phyloP scores from a whole-genome alignment of 2,113 vertebrate genomes.

The Lophotis ruficrista region DNA sequence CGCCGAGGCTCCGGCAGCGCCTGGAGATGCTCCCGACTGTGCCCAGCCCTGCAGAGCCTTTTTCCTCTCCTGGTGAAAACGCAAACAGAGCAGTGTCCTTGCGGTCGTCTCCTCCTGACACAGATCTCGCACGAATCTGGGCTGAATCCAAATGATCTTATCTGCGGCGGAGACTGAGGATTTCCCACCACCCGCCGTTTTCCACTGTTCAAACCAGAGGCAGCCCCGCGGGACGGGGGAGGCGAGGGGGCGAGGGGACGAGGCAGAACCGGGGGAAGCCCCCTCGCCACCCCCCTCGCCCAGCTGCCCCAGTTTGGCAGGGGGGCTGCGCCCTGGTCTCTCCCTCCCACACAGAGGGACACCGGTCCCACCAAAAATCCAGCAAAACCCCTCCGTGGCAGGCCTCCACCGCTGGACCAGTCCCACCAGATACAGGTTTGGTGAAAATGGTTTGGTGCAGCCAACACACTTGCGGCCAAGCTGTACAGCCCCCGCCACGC shows the following conservation, averaged over 20 bases:
- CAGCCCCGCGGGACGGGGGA: not conserved
- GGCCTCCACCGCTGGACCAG: not conserved
- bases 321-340: not conserved
- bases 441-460: not conserved
- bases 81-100: conserved; percentile 14
- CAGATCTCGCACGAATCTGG: conserved; percentile 19
- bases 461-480: accelerated
- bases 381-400: accelerated
- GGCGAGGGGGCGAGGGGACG: not conserved
- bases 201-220: not conserved
- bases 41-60: not conserved
- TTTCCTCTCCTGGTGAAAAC: not conserved
- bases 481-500: not conserved
- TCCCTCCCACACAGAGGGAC: not conserved
- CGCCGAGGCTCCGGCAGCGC: not conserved
- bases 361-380: not conserved
- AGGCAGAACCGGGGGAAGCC: not conserved
- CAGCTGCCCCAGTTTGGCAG: accelerated
- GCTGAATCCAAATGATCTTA: conserved; percentile 40
- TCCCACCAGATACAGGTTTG: not conserved
- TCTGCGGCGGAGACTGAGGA: not conserved
- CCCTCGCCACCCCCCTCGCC: accelerated
- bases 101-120: not conserved
- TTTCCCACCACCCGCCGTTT: not conserved
- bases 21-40: not conserved